Conservation (phyloP, 2,888 invertebrate species). For the Sphaerophoria taeniata region DNA sequence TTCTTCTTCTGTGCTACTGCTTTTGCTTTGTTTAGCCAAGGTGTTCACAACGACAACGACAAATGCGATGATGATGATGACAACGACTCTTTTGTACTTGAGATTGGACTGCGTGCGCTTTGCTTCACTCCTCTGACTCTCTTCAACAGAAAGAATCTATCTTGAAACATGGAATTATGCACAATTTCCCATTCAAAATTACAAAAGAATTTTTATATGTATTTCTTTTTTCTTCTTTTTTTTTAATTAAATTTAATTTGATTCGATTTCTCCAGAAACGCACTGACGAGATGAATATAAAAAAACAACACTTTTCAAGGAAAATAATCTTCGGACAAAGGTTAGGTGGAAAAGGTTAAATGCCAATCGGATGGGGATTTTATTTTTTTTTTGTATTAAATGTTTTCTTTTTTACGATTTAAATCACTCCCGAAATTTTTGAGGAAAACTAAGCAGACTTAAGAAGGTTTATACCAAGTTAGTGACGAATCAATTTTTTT, state of each 20-base stretch:
- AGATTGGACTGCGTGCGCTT: slow-evolving; percentile 65
- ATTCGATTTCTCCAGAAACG: slow-evolving; percentile 10
- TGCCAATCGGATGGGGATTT: not conserved
- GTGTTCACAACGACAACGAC: slow-evolving; percentile 43
- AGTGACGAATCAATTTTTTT: slow-evolving; percentile 50
- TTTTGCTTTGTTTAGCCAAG: slow-evolving; percentile 66
- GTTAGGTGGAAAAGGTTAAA: not conserved
- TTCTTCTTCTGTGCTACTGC: slow-evolving; percentile 41
- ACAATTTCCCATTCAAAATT: slow-evolving; percentile 62
- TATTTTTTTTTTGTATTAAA: not conserved
- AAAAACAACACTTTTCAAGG: not conserved
- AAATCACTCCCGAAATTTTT: slow-evolving; percentile 17
- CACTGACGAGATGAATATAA: slow-evolving; percentile 6
- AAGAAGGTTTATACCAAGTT: slow-evolving; percentile 33
- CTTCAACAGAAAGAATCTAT: slow-evolving; percentile 58
- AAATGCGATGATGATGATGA: slow-evolving; percentile 56
- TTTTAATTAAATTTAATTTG: not conserved
- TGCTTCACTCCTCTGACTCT: slow-evolving; percentile 54
- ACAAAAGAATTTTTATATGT: slow-evolving; percentile 19
- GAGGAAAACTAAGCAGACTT: slow-evolving; percentile 16
- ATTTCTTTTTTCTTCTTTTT: not conserved
- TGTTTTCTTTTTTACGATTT: not conserved
- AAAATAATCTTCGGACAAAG: not conserved
- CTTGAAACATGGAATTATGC: slow-evolving; percentile 70
- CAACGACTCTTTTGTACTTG: slow-evolving; percentile 70